These are phyloP conservation scores for Leptodirus hochenwartii DNA, from an alignment of 2,888 invertebrate genomes.

Conservation along the genomic window DNA sequence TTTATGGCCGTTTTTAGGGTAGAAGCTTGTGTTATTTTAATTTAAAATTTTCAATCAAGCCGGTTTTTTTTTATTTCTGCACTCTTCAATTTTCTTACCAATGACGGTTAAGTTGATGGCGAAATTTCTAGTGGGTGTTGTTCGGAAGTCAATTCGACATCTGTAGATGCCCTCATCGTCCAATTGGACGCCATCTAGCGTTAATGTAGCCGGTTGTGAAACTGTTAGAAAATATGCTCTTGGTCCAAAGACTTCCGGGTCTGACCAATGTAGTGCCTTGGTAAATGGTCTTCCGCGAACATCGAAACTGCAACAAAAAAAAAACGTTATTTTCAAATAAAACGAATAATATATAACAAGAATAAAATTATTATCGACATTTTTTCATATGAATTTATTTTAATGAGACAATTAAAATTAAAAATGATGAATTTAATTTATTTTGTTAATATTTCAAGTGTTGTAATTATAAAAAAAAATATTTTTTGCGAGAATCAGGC, in stretches of 20 bases:
- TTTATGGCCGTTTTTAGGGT: slow-evolving; percentile 8
- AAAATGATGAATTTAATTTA: too few species aligned
- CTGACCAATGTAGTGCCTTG: slow-evolving; percentile 71
- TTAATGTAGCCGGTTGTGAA: slow-evolving; percentile 61
- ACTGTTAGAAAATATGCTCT: slow-evolving; percentile 71
- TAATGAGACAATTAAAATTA: too few species aligned
- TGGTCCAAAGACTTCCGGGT: slow-evolving; percentile 64
- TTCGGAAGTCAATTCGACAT: slow-evolving; percentile 79
- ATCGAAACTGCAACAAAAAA: slow-evolving; percentile 51
- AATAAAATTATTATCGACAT: too few species aligned
- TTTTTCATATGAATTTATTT: too few species aligned
- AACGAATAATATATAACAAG: too few species aligned
- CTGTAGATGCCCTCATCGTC: slow-evolving; percentile 77
- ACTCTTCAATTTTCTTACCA: too few species aligned
- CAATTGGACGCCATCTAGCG: slow-evolving; percentile 65
- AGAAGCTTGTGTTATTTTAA: too few species aligned
- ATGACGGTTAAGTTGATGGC: slow-evolving; percentile 79
- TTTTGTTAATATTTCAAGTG: too few species aligned
- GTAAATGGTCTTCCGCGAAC: slow-evolving; percentile 65
- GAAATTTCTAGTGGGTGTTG: slow-evolving; percentile 74
- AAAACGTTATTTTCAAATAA: slow-evolving; percentile 5
- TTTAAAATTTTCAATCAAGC: too few species aligned
- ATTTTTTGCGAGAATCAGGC: too few species aligned
- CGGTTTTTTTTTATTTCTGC: too few species aligned
- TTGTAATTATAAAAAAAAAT: too few species aligned